These are phyloP conservation scores for Himalopsyche tibetana DNA, from an alignment of 2,888 invertebrate species.

Conservation along the genomic window DNA sequence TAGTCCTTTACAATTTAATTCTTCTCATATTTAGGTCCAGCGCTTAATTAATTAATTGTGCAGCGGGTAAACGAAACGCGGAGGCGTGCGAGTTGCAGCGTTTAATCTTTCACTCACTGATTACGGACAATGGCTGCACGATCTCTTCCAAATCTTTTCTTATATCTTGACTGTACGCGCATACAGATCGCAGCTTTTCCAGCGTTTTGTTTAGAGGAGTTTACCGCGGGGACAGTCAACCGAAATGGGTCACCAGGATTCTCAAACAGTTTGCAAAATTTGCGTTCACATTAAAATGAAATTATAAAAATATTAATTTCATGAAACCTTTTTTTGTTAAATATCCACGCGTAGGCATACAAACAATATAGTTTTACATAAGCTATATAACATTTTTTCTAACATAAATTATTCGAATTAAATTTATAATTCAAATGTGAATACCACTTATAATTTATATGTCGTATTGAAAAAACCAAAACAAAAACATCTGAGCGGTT, in stretches of 20 bases:
- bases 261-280: neutral
- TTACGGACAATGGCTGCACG: conserved; percentile 58
- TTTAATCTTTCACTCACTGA: conserved; percentile 63
- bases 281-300: neutral
- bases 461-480: too few species aligned
- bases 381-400: too few species aligned
- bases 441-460: too few species aligned
- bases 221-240: conserved; percentile 38
- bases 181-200: conserved; percentile 9
- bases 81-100: conserved; percentile 49
- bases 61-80: neutral
- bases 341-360: too few species aligned
- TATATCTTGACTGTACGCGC: conserved; percentile 35
- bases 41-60: conserved; percentile 28
- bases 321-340: too few species aligned
- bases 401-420: too few species aligned
- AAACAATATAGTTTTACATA: too few species aligned
- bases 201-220: conserved; percentile 31
- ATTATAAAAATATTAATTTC: too few species aligned
- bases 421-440: too few species aligned
- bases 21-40: conserved; percentile 10
- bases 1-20: conserved; percentile 31
- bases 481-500: too few species aligned
- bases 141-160: conserved; percentile 28
- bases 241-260: conserved; percentile 11